Conservation (phyloP, 37 sponge, comb jelly and placozoan genomes). For the Chondrosia reniformis region DNA sequence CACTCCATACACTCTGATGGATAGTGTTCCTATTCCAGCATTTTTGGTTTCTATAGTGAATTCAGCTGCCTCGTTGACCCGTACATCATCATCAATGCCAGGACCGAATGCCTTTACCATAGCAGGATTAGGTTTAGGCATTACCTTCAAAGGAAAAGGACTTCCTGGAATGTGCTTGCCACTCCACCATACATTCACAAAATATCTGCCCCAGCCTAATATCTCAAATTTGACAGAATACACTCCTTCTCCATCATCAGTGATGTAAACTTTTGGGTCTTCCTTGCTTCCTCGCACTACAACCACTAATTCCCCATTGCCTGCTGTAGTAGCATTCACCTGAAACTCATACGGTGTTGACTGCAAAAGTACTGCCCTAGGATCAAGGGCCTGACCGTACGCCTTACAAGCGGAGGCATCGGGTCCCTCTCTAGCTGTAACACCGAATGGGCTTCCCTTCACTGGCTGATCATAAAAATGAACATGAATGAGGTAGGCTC, state of each 20-base stretch:
- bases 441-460: not conserved
- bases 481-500: conserved; percentile 4
- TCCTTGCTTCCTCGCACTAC: conserved; percentile 9
- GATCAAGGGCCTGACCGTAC: conserved; percentile 79
- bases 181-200: conserved; percentile 18
- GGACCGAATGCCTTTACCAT: conserved; percentile 77
- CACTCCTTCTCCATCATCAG: conserved; percentile 13
- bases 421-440: not conserved
- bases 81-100: not conserved
- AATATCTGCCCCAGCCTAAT: not conserved
- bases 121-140: conserved; percentile 57
- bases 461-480: conserved; percentile 2
- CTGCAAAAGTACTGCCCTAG: conserved; percentile 30
- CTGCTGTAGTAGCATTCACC: conserved; percentile 2
- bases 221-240: conserved; percentile 19
- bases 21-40: conserved; percentile 87
- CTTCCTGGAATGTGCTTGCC: conserved; percentile 15
- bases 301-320: conserved; percentile 6
- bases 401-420: conserved; percentile 44
- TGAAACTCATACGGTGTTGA: conserved; percentile 3
- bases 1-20: conserved; percentile 75
- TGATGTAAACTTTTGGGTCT: conserved; percentile 9
- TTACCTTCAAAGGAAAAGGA: conserved; percentile 43
- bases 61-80: conserved; percentile 35
- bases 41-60: conserved; percentile 78